These are phyloP conservation scores for Latrodectus geometricus DNA, from an alignment of 1,140 invertebrate species.

Conservation along the genomic window DNA sequence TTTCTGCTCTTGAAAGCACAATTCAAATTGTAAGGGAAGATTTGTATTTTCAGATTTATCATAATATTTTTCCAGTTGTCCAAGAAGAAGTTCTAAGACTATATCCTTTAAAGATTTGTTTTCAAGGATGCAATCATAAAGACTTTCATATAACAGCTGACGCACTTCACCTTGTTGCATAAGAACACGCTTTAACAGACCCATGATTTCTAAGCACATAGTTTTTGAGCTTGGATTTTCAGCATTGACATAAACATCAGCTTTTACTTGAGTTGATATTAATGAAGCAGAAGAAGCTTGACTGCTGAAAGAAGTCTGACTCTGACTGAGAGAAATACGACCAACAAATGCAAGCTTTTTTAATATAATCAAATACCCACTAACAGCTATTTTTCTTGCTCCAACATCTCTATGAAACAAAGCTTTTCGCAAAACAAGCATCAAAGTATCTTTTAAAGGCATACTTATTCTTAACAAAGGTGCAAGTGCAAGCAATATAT, in stretches of 20 bases:
- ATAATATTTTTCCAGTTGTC: conserved; percentile 64
- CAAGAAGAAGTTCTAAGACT: conserved; percentile 68
- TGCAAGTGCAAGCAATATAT: conserved; percentile 68
- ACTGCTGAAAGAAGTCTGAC: conserved; percentile 68
- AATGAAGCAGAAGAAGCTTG: conserved; percentile 63
- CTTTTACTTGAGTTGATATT: conserved; percentile 48
- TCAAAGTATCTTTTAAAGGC: conserved; percentile 69
- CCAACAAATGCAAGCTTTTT: conserved; percentile 70
- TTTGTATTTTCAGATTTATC: background rate
- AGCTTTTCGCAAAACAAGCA: conserved; percentile 70
- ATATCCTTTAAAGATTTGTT: conserved; percentile 68
- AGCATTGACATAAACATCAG: conserved; percentile 46
- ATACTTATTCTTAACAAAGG: conserved; percentile 70
- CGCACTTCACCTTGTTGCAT: conserved; percentile 70
- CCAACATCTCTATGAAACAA: conserved; percentile 71
- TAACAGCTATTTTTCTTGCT: conserved; percentile 69
- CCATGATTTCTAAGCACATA: conserved; percentile 70
- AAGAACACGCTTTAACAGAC: conserved; percentile 69
- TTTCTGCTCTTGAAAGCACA: conserved; percentile 31
- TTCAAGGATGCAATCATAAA: conserved; percentile 67
- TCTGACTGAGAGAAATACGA: conserved; percentile 69
- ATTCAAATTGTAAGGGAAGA: conserved; percentile 21
- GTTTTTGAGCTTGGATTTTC: conserved; percentile 66
- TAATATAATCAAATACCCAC: conserved; percentile 70
- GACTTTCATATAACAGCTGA: conserved; percentile 69